These are phyloP conservation scores for Amphipoea lucens DNA, from an alignment of 2,888 invertebrate genomes.

Conservation along the genomic window DNA sequence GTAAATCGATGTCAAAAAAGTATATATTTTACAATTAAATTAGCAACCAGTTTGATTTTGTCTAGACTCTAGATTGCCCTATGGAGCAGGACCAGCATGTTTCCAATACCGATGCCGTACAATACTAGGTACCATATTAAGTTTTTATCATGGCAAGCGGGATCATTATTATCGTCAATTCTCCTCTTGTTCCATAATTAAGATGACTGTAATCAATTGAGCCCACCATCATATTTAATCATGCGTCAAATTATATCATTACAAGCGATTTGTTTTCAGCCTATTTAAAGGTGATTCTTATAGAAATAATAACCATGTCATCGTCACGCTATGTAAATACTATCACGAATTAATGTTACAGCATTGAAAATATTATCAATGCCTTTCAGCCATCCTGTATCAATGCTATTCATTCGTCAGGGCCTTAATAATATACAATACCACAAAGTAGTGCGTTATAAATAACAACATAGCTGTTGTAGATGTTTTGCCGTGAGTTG, in stretches of 20 bases:
- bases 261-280: slow-evolving; percentile 12
- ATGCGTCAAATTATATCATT: slow-evolving; percentile 28
- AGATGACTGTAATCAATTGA: background rate
- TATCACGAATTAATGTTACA: slow-evolving; percentile 28
- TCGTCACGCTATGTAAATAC: background rate
- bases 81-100: too few relatives aligned
- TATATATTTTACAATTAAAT: too few relatives aligned
- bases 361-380: slow-evolving; percentile 45
- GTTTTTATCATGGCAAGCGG: too few relatives aligned
- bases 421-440: background rate
- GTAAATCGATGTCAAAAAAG: too few relatives aligned
- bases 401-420: background rate
- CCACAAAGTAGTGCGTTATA: background rate
- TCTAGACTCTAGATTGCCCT: too few relatives aligned
- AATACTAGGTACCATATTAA: too few relatives aligned
- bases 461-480: background rate
- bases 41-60: too few relatives aligned
- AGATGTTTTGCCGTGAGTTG: background rate
- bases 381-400: background rate
- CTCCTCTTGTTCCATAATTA: background rate
- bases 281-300: slow-evolving; percentile 14
- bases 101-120: too few relatives aligned
- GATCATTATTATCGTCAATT: background rate
- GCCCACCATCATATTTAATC: background rate
- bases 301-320: slow-evolving; percentile 14